A percentile compares a stretch with the other conserved stretches of the same genome.
Conservation (phyloP, 2,888 invertebrate species). For the Mythimna ferrago region DNA sequence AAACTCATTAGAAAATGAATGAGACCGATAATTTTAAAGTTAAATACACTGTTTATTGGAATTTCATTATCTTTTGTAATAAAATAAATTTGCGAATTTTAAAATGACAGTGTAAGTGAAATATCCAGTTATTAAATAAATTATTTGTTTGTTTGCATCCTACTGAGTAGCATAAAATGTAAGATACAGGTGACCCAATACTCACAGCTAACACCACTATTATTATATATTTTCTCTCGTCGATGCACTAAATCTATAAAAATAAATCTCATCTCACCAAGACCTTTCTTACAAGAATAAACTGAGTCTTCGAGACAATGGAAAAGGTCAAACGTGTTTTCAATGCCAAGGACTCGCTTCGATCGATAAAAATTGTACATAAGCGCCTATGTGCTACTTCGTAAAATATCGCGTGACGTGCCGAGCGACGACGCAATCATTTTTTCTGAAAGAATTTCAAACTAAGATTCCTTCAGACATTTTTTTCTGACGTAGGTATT, state of each 20-base stretch:
- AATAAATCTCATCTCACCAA: constrained; percentile 21
- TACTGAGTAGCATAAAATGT: not conserved
- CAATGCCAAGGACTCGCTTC: constrained; percentile 57
- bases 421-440: constrained; percentile 17
- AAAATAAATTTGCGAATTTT: not conserved
- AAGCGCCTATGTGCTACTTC: constrained; percentile 24
- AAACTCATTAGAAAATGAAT: constrained; percentile 32
- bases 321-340: constrained; percentile 54
- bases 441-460: constrained; percentile 21
- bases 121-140: too few relatives aligned
- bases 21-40: not conserved
- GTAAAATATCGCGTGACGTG: constrained; percentile 53
- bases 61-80: not conserved
- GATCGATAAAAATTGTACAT: constrained; percentile 53
- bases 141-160: too few relatives aligned
- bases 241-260: constrained; percentile 14
- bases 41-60: not conserved
- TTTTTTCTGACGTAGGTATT: constrained; percentile 6
- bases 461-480: constrained; percentile 24
- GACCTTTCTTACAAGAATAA: constrained; percentile 23
- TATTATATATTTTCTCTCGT: not conserved
- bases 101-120: not conserved
- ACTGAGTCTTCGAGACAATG: constrained; percentile 42
- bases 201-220: not conserved
- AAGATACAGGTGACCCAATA: not conserved